Evolutionary conservation across 2,113 vertebrate genomes (phyloP).

Genomic region (Motacilla alba): DNA sequence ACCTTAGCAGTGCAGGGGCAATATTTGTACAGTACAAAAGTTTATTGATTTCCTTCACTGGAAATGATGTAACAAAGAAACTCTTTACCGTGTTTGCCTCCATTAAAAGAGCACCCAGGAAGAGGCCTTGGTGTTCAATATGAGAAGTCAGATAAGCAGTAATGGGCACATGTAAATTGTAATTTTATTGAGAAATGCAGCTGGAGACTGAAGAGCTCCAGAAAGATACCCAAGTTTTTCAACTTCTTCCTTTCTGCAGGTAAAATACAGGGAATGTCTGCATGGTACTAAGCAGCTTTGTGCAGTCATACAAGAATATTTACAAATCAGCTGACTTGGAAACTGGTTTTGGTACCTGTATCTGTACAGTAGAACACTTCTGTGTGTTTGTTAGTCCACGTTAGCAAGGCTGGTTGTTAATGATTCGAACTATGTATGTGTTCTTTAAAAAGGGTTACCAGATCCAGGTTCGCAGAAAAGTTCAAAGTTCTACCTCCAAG

Average conservation of each 20-base stretch:
- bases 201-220: neutral
- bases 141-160: neutral
- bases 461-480: neutral
- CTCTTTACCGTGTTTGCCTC: neutral
- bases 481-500: neutral
- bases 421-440: neutral
- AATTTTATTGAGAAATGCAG: neutral
- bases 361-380: neutral
- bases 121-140: neutral
- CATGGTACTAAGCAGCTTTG: neutral
- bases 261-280: neutral
- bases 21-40: neutral
- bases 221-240: neutral
- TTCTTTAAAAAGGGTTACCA: neutral
- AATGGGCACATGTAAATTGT: neutral
- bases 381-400: neutral
- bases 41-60: neutral
- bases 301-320: neutral
- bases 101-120: neutral
- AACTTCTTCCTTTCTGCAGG: accelerated
- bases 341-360: neutral
- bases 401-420: neutral
- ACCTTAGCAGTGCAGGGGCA: neutral
- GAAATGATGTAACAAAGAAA: neutral
- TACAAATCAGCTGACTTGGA: neutral